phyloP scores from a whole-genome alignment of 2,797 vertebrate species.

The Muraenolepis orangiensis region DNA sequence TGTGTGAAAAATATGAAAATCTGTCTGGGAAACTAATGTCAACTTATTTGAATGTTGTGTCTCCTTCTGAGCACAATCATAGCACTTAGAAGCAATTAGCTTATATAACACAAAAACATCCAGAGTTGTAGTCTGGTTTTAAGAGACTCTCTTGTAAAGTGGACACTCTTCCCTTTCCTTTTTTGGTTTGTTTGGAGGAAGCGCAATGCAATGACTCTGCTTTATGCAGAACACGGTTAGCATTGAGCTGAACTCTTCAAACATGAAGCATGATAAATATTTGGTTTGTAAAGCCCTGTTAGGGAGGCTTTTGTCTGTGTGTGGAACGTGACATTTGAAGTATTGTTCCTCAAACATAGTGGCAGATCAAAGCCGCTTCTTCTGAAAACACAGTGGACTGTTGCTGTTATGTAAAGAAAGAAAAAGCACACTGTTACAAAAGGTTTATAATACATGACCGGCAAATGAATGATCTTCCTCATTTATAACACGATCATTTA shows the following conservation, averaged over 20 bases:
- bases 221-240: background rate
- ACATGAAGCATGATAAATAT: conserved; percentile 60
- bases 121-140: background rate
- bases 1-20: too few relatives aligned
- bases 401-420: conserved; percentile 17
- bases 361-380: conserved; percentile 39
- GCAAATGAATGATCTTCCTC: background rate
- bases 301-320: conserved; percentile 45
- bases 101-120: background rate
- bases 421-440: background rate
- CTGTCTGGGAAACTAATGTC: background rate
- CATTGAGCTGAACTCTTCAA: conserved; percentile 43
- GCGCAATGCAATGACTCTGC: background rate
- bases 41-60: background rate
- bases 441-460: background rate
- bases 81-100: background rate
- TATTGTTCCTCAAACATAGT: conserved; percentile 41
- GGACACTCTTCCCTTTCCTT: background rate
- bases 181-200: background rate
- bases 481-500: background rate
- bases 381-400: conserved; percentile 16
- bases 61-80: background rate
- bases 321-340: conserved; percentile 44
- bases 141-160: background rate
- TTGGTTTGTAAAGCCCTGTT: conserved; percentile 51